Evolutionary conservation across 1,140 invertebrate species (phyloP).

Genomic region (Drosophila malerkotliana): DNA sequence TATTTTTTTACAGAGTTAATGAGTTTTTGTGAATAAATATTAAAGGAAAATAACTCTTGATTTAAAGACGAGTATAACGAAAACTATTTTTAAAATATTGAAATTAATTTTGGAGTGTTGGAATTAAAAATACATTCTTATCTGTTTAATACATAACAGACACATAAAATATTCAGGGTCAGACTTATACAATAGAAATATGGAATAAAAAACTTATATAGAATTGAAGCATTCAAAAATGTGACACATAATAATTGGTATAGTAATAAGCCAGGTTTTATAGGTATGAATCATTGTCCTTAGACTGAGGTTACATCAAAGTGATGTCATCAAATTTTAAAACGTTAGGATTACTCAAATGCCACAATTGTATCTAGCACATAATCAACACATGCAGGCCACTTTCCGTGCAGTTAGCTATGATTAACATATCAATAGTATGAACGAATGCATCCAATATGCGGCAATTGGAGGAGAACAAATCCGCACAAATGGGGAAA

Average conservation of each 20-base stretch:
- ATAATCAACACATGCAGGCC: slow-evolving; percentile 5
- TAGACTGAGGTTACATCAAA: background rate
- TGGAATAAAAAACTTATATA: background rate
- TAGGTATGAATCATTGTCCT: slow-evolving; percentile 16
- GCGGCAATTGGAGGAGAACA: slow-evolving; percentile 28
- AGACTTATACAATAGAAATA: no score
- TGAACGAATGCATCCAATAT: slow-evolving; percentile 3
- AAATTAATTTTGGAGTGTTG: no score
- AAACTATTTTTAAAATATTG: no score
- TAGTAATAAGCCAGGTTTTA: background rate
- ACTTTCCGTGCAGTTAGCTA: background rate
- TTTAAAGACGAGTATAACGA: no score
- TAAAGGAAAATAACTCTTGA: no score
- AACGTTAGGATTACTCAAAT: slow-evolving; percentile 17
- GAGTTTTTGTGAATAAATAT: no score
- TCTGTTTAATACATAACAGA: no score
- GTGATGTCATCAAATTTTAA: slow-evolving; percentile 20
- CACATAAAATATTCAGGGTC: no score
- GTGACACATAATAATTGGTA: slow-evolving; percentile 26
- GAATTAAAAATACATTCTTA: no score
- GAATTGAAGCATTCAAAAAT: slow-evolving; percentile 12
- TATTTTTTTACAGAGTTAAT: no score
- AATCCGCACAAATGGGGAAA: slow-evolving; percentile 36
- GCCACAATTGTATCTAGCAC: background rate
- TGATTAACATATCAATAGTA: slow-evolving; percentile 33